These are phyloP conservation scores for Aphaenogaster rudis DNA, from an alignment of 1,140 invertebrate species.

Conservation along the genomic window DNA sequence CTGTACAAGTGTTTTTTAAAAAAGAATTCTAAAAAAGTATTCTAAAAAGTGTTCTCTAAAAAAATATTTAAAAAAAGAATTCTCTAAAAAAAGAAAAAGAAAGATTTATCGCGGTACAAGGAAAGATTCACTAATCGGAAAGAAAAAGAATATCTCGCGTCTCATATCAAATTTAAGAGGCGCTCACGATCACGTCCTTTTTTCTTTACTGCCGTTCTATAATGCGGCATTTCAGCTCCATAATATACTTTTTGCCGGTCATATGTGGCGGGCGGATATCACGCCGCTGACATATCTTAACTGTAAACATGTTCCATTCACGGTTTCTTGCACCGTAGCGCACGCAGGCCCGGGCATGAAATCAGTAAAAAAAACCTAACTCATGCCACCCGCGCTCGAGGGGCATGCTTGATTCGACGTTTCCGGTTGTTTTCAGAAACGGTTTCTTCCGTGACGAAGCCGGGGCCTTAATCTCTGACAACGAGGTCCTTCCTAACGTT, in stretches of 20 bases:
- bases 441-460: conserved; percentile 46
- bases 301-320: conserved; percentile 63
- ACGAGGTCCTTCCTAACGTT: conserved; percentile 37
- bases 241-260: conserved; percentile 53
- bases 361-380: conserved; percentile 65
- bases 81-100: neutral
- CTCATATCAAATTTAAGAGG: conserved; percentile 39
- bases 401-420: conserved; percentile 64
- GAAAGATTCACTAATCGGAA: neutral
- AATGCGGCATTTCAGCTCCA: conserved; percentile 34
- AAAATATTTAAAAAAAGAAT: neutral
- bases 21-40: neutral
- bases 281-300: conserved; percentile 61
- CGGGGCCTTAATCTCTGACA: conserved; percentile 55
- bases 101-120: conserved; percentile 5
- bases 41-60: neutral
- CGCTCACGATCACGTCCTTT: conserved; percentile 26
- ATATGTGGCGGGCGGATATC: conserved; percentile 37
- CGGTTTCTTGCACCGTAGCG: conserved; percentile 50
- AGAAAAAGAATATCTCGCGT: conserved; percentile 27
- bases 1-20: neutral
- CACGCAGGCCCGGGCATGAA: conserved; percentile 35
- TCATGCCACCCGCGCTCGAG: conserved; percentile 61
- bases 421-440: conserved; percentile 71
- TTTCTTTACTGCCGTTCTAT: conserved; percentile 19